Evolutionary conservation across 2,888 invertebrate genomes (phyloP).

Genomic region (Tetramorium bicarinatum): DNA sequence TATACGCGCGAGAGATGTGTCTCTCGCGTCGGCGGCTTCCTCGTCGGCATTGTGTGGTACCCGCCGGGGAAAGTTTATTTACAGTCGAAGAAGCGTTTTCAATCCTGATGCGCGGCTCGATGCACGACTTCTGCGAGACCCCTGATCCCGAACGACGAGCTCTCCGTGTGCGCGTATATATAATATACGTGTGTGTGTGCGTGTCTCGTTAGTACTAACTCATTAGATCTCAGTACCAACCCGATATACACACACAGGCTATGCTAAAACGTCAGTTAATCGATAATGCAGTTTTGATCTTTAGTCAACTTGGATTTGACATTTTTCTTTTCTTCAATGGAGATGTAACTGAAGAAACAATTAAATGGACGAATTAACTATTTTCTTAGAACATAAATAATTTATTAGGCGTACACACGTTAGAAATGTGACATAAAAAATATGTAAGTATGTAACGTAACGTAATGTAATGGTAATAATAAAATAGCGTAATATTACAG

Average conservation of each 20-base stretch:
- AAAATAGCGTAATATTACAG: too few relatives aligned
- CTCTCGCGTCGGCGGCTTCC: constrained; percentile 59
- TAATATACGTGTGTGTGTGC: neutral
- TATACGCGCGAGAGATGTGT: constrained; percentile 50
- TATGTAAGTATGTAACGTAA: too few relatives aligned
- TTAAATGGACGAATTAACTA: neutral
- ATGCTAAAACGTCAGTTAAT: constrained; percentile 11
- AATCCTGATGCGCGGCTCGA: constrained; percentile 68
- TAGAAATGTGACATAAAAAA: neutral
- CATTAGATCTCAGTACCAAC: neutral
- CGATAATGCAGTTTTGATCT: constrained; percentile 9
- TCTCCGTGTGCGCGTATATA: neutral
- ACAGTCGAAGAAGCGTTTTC: constrained; percentile 76
- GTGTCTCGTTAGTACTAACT: constrained; percentile 32
- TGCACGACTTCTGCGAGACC: constrained; percentile 73
- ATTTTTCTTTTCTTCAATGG: neutral
- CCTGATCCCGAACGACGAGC: constrained; percentile 61
- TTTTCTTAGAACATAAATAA: neutral
- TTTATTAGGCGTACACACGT: neutral
- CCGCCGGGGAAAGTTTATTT: constrained; percentile 79
- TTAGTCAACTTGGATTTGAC: neutral
- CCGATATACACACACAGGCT: constrained; percentile 7
- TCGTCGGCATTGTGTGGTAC: constrained; percentile 67
- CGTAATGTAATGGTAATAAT: too few relatives aligned
- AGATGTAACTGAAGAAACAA: neutral